Conservation (phyloP, 2,888 invertebrate genomes). For the Meteorus cinctellus region DNA sequence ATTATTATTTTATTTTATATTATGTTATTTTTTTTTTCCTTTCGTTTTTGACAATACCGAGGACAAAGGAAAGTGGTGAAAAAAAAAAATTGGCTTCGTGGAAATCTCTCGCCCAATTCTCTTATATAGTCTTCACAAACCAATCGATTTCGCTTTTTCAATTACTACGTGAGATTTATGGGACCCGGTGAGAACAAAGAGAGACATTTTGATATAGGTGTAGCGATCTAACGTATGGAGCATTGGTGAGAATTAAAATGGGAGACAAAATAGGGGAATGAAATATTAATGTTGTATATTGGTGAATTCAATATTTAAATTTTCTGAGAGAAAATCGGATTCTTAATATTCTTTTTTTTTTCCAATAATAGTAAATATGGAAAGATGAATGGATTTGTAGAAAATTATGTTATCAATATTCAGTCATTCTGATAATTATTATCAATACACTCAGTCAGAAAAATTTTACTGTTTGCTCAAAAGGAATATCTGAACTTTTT, state of each 20-base stretch:
- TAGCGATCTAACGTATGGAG: neutral
- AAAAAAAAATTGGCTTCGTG: slow-evolving; percentile 46
- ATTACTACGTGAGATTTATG: slow-evolving; percentile 44
- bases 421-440: too few relatives aligned
- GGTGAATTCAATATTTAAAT: too few relatives aligned
- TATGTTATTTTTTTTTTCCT: neutral
- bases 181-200: slow-evolving; percentile 31
- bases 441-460: too few relatives aligned
- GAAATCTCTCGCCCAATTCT: slow-evolving; percentile 37
- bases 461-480: too few relatives aligned
- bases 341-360: too few relatives aligned
- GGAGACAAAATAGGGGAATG: neutral
- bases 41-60: neutral
- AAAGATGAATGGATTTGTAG: too few relatives aligned
- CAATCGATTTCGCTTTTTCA: slow-evolving; percentile 39
- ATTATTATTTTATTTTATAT: slow-evolving; percentile 4
- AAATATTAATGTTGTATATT: too few relatives aligned
- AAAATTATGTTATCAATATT: too few relatives aligned
- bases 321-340: too few relatives aligned
- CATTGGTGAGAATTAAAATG: neutral
- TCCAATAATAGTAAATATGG: too few relatives aligned
- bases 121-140: slow-evolving; percentile 9
- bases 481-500: too few relatives aligned
- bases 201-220: slow-evolving; percentile 32
- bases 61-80: neutral